Evolutionary conservation across 2,113 vertebrate genomes (phyloP), one percentile per base, ranked within the genome.

Genomic region (Sander vitreus): DNA sequence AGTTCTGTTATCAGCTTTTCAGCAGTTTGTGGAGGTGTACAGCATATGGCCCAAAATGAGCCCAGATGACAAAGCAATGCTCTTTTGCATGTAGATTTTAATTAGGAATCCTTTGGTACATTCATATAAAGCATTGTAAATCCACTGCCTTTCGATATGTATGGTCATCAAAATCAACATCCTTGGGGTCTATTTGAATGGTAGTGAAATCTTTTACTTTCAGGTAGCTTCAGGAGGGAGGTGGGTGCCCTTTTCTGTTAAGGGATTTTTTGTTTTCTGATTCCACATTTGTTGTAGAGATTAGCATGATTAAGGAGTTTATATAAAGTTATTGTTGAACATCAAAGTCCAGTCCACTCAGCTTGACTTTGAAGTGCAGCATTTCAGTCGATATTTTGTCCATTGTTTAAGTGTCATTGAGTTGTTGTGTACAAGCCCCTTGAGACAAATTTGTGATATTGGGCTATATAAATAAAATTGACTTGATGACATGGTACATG

Each of bases 1-100:
- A 45, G 30, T 19, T 73, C 59, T 74, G 53, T 62, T 55, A 51
- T 65, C 9, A 54, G 47, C 59, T 75, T 25, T 21, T 60, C 45
- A 55, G 36, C 16, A 80, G 63, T 39, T 39, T 59, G 58, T 13
- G 9, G 25, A n/a, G 5, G 15, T 59, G 21, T 33, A 11, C 43
- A 15, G 53, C 53, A 36, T 18, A 33, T 63, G 36, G 18, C 68
- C 50, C 33, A 45, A 70, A 73, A 70, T 62, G 3, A 69, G 25
- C 63, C n/a, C 43, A 39, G 39, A 53, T 73, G 59, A 72, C 21
- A 21, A 48, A 64, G 7, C 11, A 30, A 69, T 51, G 23, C 23
- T 73, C 5, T 36, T 63, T 18, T 47, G 27, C 43, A 51, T 78
- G 43, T 11, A 36, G 4, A 21, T 76, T 9, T 80, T 30, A 64